Percentiles rank a stretch among this genome's conserved stretches.
Evolutionary conservation across 37 sponge, comb jelly and placozoan species (phyloP).

Genomic region (Cliona cf. orientalis): DNA sequence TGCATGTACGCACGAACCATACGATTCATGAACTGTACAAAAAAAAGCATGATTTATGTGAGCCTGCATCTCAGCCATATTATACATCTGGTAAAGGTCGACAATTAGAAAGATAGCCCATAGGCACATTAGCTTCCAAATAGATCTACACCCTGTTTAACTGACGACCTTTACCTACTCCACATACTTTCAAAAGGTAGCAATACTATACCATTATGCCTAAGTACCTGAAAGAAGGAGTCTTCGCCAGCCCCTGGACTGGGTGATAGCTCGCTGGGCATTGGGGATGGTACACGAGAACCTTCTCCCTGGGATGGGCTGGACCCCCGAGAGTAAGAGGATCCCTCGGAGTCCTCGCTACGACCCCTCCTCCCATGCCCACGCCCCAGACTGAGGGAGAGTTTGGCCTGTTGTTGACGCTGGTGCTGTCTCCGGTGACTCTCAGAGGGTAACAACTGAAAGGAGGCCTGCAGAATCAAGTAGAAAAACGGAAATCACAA

Average conservation of each 20-base stretch:
- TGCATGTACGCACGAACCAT: constrained; percentile 74
- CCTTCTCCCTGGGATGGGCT: constrained; percentile 26
- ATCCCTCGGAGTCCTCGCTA: neutral
- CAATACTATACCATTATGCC: too few species aligned
- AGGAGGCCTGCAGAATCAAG: constrained; percentile 49
- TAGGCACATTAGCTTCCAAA: neutral
- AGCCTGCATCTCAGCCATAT: too few species aligned
- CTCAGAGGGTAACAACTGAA: constrained; percentile 85
- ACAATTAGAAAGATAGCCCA: neutral
- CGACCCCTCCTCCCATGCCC: neutral
- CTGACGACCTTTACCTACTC: too few species aligned
- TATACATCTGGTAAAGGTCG: too few species aligned
- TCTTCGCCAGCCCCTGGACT: constrained; percentile 25
- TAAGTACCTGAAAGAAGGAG: constrained; percentile 45
- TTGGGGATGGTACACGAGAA: constrained; percentile 11
- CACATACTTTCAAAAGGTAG: too few species aligned
- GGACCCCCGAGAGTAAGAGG: constrained; percentile 9
- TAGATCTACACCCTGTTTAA: constrained; percentile 26
- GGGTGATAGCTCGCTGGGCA: constrained; percentile 17
- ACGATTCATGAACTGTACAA: constrained; percentile 60
- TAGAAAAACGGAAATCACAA: neutral
- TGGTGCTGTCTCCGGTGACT: constrained; percentile 57
- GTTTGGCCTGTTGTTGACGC: neutral
- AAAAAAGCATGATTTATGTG: too few species aligned
- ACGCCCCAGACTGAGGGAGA: neutral